Base-by-base conservation (phyloP, 2,888 invertebrate genomes). In the Trichopoda pennipes region DNA sequence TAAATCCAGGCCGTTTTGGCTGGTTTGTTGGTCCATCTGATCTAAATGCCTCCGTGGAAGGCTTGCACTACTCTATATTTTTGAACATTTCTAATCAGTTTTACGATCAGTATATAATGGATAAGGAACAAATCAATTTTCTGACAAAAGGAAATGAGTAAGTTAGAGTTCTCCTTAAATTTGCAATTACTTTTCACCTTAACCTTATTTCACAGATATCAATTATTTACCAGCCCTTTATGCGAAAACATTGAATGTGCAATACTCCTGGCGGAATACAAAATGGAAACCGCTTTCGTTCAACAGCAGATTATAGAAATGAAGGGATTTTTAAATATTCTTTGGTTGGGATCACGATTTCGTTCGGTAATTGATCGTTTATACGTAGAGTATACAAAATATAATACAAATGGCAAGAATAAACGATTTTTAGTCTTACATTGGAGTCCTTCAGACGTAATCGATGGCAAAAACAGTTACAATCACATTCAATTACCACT, bases 261-360 rank as follows among this genome's bases (percentile, higher is more conserved):
- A 0, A 85, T 93, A 1, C 86, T 94, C 14, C 84, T 94, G 7
- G 92, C 93, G 1, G 91, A 93, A 19, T 87, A 92, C 74, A 91
- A 91, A 49, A 91, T 92, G 12, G 91, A 92, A 8, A 93, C 93
- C 0, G 87, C 88, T 7, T 94, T 94, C 85, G 92, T 94, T 2
- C 91, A 92, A 58, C 87, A 92, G 0, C 94, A 95, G 85, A 94
- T 96, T 14, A 42, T 44, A 0, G 91, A 93, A 73, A 91, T 94
- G 68, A 90, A 92, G 42, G 85, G 72, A 16, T 93, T 92, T 81
- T 93, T 95, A 0, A 94, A 93, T 87, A 93, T 96, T 0, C 91
- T 93, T 7, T 96, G 95, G 95, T 90, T 96, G 16, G 95, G 95
- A 1, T 88, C 92, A 0, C 91, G 93, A 83, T 91, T 95, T 58